Conservation (phyloP, 2,113 vertebrate genomes). For the Mesembrinibis cayennensis region DNA sequence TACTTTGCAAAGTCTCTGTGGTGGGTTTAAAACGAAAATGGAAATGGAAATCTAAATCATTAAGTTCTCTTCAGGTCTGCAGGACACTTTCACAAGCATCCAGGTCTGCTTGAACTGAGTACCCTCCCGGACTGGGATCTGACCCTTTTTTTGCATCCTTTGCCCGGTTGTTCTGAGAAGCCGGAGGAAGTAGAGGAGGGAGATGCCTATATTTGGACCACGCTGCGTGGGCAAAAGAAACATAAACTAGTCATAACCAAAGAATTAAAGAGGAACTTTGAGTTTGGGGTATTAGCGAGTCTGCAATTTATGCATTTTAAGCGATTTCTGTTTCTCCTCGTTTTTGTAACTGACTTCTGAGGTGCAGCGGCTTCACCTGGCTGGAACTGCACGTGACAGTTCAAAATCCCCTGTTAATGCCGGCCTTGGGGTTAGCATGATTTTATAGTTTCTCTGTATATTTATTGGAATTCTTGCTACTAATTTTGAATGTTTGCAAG, state of each 20-base stretch:
- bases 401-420: not conserved
- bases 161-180: not conserved
- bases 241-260: not conserved
- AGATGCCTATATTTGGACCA: not conserved
- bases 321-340: fast-evolving
- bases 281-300: not conserved
- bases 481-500: not conserved
- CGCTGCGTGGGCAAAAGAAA: not conserved
- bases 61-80: not conserved
- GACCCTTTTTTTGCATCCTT: not conserved
- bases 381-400: fast-evolving
- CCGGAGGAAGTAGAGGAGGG: not conserved
- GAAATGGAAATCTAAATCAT: fast-evolving
- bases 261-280: not conserved
- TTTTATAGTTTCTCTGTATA: not conserved
- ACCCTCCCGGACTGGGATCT: not conserved
- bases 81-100: too few species aligned
- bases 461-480: not conserved
- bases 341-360: not conserved
- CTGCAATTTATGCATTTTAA: not conserved
- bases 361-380: not conserved
- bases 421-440: not conserved
- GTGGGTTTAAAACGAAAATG: not conserved
- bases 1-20: not conserved
- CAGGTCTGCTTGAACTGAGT: fast-evolving